These are phyloP conservation scores for Pontoporia blainvillei DNA, from an alignment of 2,113 vertebrate species.

Conservation along the genomic window DNA sequence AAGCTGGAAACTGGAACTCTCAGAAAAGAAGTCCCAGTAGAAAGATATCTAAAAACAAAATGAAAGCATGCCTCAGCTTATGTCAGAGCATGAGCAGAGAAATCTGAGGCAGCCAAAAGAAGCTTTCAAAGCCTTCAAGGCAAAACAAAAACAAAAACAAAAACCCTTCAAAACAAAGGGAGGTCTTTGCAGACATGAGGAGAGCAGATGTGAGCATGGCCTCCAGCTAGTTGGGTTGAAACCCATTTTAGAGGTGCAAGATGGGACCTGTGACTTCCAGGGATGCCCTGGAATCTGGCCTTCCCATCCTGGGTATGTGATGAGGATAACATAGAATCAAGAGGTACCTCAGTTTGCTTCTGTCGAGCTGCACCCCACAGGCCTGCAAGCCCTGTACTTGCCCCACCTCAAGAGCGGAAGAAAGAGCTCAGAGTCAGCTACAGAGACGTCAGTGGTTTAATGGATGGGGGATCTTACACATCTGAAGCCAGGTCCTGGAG, in stretches of 20 bases:
- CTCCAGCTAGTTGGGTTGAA: conserved; percentile 88
- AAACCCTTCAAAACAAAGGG: conserved; percentile 83
- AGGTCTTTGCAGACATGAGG: conserved; percentile 77
- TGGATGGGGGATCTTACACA: too few species aligned
- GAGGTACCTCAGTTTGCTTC: conserved; percentile 69
- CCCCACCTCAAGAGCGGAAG: too few species aligned
- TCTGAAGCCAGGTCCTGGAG: too few species aligned
- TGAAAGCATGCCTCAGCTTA: conserved; percentile 88
- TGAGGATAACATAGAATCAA: conserved; percentile 73
- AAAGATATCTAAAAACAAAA: conserved; percentile 90
- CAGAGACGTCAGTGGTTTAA: too few species aligned
- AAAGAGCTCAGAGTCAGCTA: too few species aligned
- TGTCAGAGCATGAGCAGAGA: conserved; percentile 84
- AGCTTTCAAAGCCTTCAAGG: conserved; percentile 85
- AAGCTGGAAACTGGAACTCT: neutral
- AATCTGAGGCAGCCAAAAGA: conserved; percentile 86
- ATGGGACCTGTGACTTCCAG: conserved; percentile 88
- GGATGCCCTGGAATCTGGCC: conserved; percentile 78
- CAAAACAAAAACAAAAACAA: neutral
- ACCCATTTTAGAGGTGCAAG: conserved; percentile 88
- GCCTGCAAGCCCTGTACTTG: too few species aligned
- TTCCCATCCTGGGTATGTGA: conserved; percentile 64
- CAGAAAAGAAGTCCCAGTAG: conserved; percentile 51
- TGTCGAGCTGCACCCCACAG: too few species aligned
- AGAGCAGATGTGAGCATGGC: conserved; percentile 78